Evolutionary conservation across 2,888 invertebrate genomes (phyloP), one percentile per base, ranked within the genome.

Genomic region (Cyclophora albipunctata): DNA sequence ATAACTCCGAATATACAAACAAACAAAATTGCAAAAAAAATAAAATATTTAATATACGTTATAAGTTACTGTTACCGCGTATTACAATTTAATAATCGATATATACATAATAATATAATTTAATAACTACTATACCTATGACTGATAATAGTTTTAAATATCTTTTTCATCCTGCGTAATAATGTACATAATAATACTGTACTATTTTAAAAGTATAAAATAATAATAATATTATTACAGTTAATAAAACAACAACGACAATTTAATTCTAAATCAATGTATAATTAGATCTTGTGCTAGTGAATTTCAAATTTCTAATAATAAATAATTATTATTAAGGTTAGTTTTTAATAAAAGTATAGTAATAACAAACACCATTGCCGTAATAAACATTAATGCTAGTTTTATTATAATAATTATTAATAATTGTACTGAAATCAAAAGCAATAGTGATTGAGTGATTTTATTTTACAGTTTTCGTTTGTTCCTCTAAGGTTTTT

Each of bases 241-340:
- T 71, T 66, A 75, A 67, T 71, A 73, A 71, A 76, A 78, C 73
- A 78, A 86, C 87, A 85, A 88, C 87, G 86, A 88, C 78, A 79
- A 84, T 71, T 78, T 87, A 84, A 87, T 88, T 88, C 87, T 88
- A 88, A 88, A 87, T 86, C 65, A 73, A 62, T 83, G 78, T 84
- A 78, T 73, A 59, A 63, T 63, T 83, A 82, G 78, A 75, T 64
- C 74, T 66, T 67, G 64, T 59, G 56, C 54, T 59, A 59, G 57
- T 57, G 51, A 56, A 56, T 54, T 57, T 62, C 53, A 49, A 59
- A 59, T 53, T 48, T 53, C 40, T 53, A 55, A 54, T 51, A 51
- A 54, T 20, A 59, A 57, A 58, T 64, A 62, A 37, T 37, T 2
- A 37, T 65, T 64, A 64, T 54, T 37, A 49, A 37, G 58, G 49